Evolutionary conservation across 2,113 vertebrate species (phyloP), one percentile per base, ranked within the genome.

Genomic region (Tupaia chinensis): DNA sequence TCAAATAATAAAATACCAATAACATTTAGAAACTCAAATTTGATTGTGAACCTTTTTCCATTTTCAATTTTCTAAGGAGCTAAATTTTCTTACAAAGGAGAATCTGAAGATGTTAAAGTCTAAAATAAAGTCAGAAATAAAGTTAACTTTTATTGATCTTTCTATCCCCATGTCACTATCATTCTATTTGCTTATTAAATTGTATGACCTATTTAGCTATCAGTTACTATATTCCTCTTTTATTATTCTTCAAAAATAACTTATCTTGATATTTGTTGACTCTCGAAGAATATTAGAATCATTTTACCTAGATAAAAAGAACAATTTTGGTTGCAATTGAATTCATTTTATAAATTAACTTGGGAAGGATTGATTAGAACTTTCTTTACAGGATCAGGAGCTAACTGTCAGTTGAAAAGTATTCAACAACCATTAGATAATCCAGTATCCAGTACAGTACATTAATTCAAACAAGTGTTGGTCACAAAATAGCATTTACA

Each of bases 1-100:
- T 89, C 19, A n/a, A 25, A 69, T 44, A 95, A 84, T 29, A 80
- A 91, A 93, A 85, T 79, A 76, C 11, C 8, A 88, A 27, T 15
- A 91, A 68, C 16, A 88, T 53, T 80, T 44, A 78, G 23, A 60
- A 53, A 10, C 15, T 66, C 53, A n/a, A 84, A 91, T 96, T 79
- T 93, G 27, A 93, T n/a, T 68, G 7, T 74, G 79, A 91, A 68
- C 58, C 60, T 32, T 72, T 54, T 81, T 15, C 20, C 53, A 29
- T 88, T 80, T 91, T 70, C 73, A 84, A 73, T 91, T 88, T 93
- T 91, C 29, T 34, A 56, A 93, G 60, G 15, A 34, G n/a, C 84
- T 61, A 69, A 73, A 80, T 91, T 44, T 5, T 16, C 25, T 65
- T 88, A 69, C n/a, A 74, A 79, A 87, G 80, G 54, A 88, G 91